Base-by-base conservation (phyloP, 2,888 invertebrate species). In the Caenorhabditis sp. region DNA sequence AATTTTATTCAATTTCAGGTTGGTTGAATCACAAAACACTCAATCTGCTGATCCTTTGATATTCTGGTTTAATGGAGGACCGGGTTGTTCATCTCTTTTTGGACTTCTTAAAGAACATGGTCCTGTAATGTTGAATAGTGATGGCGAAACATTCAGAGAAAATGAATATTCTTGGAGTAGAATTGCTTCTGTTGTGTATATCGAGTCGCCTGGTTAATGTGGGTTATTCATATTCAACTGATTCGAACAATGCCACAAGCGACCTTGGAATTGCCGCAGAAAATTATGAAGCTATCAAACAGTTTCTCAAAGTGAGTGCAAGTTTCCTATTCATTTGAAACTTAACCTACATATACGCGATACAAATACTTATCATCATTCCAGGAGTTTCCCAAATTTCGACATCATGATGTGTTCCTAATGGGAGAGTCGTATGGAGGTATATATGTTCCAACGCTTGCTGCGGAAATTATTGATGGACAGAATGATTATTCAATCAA, bases 151-250 rank as follows among this genome's bases (percentile, higher is more conserved):
- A 7, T 69, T 88, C 31, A 70, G 73, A n/a, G 62, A 80, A 63
- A 88, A 88, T 74, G 81, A 78, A 26, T 86, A 83, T 65, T 70
- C 85, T 14, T 88, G 88, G 88, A 88, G 89, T 72, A 88, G 85
- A 73, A 71, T 88, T 20, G 89, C 90, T 10, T 90, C 90, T 71
- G 89, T 90, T 71, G 78, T 90, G 63, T 91, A 89, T 80, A 80
- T 90, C 70, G 90, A 91, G 80, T 88, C 90, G 0, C 90, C 90
- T 17, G n/a, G 90, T 90, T 26, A 90, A 90, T 58, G 90, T 91
- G 53, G 90, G 90, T 4, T 90, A 88, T 79, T 90, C 90, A 0
- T 90, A 90, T 81, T 84, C 89, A 20, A 84, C 84, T 25, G 89
- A 89, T 79, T 87, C 88, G 59, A 88, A 89, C 64, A 89, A 89